A percentile compares a stretch with the other conserved stretches of the same genome.
Evolutionary conservation across 2,113 vertebrate species (phyloP).

Genomic region (Gnathonemus longibarbis): DNA sequence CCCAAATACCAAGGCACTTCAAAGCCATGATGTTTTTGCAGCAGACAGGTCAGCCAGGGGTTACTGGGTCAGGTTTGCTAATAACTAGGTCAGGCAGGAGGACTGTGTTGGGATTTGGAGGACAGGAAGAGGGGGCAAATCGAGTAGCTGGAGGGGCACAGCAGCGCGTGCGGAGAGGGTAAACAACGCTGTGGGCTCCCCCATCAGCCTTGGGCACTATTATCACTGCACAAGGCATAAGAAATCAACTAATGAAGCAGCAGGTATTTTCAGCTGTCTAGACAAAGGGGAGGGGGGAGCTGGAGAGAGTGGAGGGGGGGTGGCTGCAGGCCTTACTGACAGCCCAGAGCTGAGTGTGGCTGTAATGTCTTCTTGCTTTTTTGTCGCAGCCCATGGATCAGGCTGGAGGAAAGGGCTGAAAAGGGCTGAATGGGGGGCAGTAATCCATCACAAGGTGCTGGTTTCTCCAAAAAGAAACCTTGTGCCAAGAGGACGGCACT

Average conservation of each 20-base stretch:
- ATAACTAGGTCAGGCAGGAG: constrained; percentile 41
- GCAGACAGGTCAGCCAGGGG: constrained; percentile 52
- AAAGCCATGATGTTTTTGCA: constrained; percentile 48
- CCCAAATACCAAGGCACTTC: constrained; percentile 43
- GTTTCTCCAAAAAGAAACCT: constrained; percentile 58
- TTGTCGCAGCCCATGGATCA: constrained; percentile 19
- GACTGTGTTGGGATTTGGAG: constrained; percentile 12
- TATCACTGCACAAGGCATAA: constrained; percentile 25
- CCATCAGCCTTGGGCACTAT: constrained; percentile 16
- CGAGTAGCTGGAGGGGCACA: not conserved
- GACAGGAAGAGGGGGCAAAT: not conserved
- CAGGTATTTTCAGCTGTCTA: constrained; percentile 30
- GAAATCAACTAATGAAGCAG: constrained; percentile 32
- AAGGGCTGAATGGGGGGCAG: constrained; percentile 46
- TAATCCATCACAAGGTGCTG: constrained; percentile 66
- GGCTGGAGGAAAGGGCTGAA: not conserved
- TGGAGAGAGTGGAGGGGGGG: not conserved
- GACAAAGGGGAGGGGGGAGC: constrained; percentile 16
- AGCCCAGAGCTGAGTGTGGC: constrained; percentile 1
- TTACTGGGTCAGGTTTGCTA: constrained; percentile 56
- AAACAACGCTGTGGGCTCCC: constrained; percentile 21
- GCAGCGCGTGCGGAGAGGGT: constrained; percentile 18
- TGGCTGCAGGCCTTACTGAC: not conserved
- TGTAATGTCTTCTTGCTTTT: constrained; percentile 7
- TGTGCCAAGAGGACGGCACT: constrained; percentile 66